Base-by-base conservation (phyloP, 1,140 invertebrate genomes). In the Popillia japonica region DNA sequence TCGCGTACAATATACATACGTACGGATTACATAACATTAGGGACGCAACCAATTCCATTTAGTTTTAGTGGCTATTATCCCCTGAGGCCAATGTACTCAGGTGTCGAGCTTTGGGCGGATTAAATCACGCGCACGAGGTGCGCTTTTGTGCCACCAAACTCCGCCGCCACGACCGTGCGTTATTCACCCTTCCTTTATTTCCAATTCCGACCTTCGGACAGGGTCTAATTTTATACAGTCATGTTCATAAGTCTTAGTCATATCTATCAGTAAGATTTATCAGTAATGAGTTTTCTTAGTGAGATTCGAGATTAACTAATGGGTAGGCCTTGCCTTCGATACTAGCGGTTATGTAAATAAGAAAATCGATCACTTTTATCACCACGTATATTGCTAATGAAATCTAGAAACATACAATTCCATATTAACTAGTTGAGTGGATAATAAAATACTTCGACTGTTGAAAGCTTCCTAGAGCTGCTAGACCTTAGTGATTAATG, bases 41-140 rank as follows among this genome's bases (percentile, higher is more conserved):
- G 74, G 75, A 75, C 78, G 40, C 44, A 78, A 79, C 81, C 81
- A 81, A 85, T 85, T 84, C 82, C 81, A 85, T 85, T 86, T 84
- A 84, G 84, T 86, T 86, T 86, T 86, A 84, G 83, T 85, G 82
- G 80, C 81, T 76, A 83, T 85, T 83, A 83, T 82, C 81, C 83
- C 79, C 79, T 64, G 68, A 78, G 82, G 81, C 81, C 80, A 84
- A 83, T 84, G 83, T 86, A 85, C 85, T 86, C 85, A 86, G 85
- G 85, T 86, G 85, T 85, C 81, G 82, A 78, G 78, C 82, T 81
- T 81, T 77, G 83, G 82, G 78, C 79, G 83, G 85, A 86, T 86
- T 86, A 85, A 85, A 85, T 85, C 85, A 86, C 85, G 85, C 82
- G 80, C 76, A 78, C 72, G 42, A 78, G 79, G 79, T 79, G 79